A percentile compares a stretch with the other conserved stretches of the same genome.
Evolutionary conservation across 1,140 invertebrate species (phyloP).

Genomic region (Drosophila pseudoananassae): DNA sequence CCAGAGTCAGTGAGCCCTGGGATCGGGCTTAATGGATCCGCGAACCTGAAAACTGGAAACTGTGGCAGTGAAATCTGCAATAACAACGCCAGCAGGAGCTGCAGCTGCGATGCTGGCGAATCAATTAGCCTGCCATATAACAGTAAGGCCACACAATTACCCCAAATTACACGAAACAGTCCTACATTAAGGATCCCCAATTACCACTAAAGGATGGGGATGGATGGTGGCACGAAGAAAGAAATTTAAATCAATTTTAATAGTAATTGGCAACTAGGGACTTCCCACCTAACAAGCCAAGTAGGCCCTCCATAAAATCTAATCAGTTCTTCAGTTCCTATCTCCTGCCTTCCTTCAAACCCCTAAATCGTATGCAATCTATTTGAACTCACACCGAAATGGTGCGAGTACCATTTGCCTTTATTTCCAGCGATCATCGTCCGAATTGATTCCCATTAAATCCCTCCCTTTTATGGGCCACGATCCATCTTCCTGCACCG

Average conservation of each 20-base stretch:
- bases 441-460: slow-evolving; percentile 39
- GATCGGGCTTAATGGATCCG: slow-evolving; percentile 53
- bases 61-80: slow-evolving; percentile 24
- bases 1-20: slow-evolving; percentile 30
- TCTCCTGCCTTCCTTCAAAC: slow-evolving; percentile 3
- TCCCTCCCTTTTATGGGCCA: slow-evolving; percentile 10
- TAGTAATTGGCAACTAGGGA: neutral
- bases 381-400: slow-evolving; percentile 30
- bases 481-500: slow-evolving; percentile 31
- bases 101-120: slow-evolving; percentile 47
- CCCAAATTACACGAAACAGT: slow-evolving; percentile 46
- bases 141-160: slow-evolving; percentile 51
- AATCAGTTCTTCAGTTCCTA: neutral
- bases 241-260: neutral
- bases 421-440: slow-evolving; percentile 37
- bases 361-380: slow-evolving; percentile 28
- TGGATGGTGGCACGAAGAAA: neutral
- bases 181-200: slow-evolving; percentile 37
- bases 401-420: slow-evolving; percentile 15
- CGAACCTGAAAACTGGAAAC: slow-evolving; percentile 15
- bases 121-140: slow-evolving; percentile 62
- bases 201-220: slow-evolving; percentile 5
- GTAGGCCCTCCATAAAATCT: neutral
- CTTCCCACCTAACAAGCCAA: neutral
- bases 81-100: slow-evolving; percentile 2